Percentiles rank a stretch among this genome's conserved stretches.
These are phyloP conservation scores for Macquaria ambigua DNA, from an alignment of 2,113 vertebrate genomes.

Conservation along the genomic window DNA sequence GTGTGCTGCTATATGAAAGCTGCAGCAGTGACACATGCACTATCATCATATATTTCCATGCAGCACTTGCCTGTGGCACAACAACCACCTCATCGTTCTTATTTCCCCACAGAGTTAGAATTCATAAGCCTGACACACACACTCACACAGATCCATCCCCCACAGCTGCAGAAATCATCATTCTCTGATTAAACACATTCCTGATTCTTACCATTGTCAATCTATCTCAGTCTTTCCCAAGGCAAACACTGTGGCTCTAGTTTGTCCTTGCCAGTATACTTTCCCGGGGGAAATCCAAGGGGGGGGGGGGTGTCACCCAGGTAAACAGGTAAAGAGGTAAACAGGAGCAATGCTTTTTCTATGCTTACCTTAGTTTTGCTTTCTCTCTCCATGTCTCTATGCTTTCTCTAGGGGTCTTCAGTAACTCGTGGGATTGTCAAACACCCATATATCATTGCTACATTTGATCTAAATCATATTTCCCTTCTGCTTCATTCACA, in stretches of 20 bases:
- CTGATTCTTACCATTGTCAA: conserved; percentile 48
- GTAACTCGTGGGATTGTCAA: conserved; percentile 32
- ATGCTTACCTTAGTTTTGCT: background rate
- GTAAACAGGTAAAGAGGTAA: conserved; percentile 39
- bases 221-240: conserved; percentile 30
- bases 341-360: conserved; percentile 15
- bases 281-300: conserved; percentile 22
- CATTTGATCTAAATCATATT: conserved; percentile 50
- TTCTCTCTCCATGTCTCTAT: conserved; percentile 1
- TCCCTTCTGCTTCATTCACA: conserved; percentile 29
- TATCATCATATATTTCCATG: conserved; percentile 51
- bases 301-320: background rate
- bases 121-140: conserved; percentile 65
- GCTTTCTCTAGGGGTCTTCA: conserved; percentile 12
- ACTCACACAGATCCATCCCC: conserved; percentile 32
- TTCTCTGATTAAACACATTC: conserved; percentile 64
- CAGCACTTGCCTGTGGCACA: conserved; percentile 45
- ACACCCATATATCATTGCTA: conserved; percentile 20
- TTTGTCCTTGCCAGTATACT: background rate
- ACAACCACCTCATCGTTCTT: conserved; percentile 55
- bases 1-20: conserved; percentile 40
- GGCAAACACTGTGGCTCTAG: conserved; percentile 36
- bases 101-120: conserved; percentile 70
- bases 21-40: conserved; percentile 37
- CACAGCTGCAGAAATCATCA: conserved; percentile 44